These are phyloP conservation scores for Parauchenoglanis punctatus DNA, from an alignment of 2,797 vertebrate species.

Conservation along the genomic window DNA sequence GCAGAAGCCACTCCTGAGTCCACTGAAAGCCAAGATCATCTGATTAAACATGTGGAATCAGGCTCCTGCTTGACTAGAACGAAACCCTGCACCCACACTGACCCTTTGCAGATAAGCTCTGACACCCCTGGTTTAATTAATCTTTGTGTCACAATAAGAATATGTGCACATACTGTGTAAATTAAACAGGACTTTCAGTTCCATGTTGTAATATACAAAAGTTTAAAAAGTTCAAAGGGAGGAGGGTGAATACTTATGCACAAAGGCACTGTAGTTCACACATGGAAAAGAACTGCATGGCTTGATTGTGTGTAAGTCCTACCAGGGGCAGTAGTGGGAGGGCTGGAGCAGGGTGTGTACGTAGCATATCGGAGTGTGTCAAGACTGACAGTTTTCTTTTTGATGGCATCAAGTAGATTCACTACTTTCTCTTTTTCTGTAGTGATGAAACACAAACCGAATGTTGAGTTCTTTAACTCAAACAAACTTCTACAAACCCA, in stretches of 20 bases:
- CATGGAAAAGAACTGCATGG: no score
- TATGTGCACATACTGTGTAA: neutral
- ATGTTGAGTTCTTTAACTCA: neutral
- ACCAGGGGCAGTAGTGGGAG: slow-evolving; percentile 75
- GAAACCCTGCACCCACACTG: no score
- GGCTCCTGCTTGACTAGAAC: no score
- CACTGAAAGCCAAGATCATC: no score
- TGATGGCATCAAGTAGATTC: slow-evolving; percentile 91
- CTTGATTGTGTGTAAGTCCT: slow-evolving; percentile 57
- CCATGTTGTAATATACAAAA: no score
- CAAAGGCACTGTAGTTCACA: neutral
- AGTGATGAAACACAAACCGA: neutral
- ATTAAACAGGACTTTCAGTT: neutral
- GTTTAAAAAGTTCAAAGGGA: neutral
- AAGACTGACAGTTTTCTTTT: slow-evolving; percentile 87
- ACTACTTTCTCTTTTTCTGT: slow-evolving; percentile 91
- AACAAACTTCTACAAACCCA: neutral
- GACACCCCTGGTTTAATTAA: neutral
- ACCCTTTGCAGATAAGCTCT: no score
- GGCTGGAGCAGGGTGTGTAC: slow-evolving; percentile 81
- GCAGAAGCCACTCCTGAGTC: no score
- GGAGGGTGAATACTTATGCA: neutral
- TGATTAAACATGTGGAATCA: no score
- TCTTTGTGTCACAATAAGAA: neutral
- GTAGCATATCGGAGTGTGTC: slow-evolving; percentile 81